Conservation (phyloP, 2,113 vertebrate genomes). For the Gopherus evgoodei region DNA sequence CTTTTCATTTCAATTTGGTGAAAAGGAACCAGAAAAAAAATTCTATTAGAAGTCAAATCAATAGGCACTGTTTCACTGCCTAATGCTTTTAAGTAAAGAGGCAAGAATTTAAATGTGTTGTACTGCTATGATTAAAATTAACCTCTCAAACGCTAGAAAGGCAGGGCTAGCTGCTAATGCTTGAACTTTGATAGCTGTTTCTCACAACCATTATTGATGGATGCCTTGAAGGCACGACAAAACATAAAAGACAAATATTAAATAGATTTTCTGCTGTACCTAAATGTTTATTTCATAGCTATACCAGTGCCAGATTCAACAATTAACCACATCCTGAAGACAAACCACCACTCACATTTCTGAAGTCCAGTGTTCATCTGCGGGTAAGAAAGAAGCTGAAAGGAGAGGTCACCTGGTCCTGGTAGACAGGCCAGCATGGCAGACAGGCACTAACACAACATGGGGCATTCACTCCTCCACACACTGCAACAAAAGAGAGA, state of each 20-base stretch:
- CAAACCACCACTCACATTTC: slow-evolving; percentile 95
- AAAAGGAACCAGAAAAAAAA: slow-evolving; percentile 27
- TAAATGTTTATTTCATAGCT: slow-evolving; percentile 48
- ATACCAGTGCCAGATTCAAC: slow-evolving; percentile 62
- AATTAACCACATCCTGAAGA: slow-evolving; percentile 61
- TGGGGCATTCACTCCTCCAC: slow-evolving; percentile 89
- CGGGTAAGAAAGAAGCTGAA: slow-evolving; percentile 98
- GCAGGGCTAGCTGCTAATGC: slow-evolving; percentile 11
- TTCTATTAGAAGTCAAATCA: slow-evolving; percentile 42
- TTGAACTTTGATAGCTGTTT: slow-evolving; percentile 42
- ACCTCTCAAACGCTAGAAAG: slow-evolving; percentile 43
- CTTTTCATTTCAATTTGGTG: background rate
- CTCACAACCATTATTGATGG: slow-evolving; percentile 28
- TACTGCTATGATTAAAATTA: slow-evolving; percentile 59
- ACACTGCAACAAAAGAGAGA: slow-evolving; percentile 86
- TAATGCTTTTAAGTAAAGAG: slow-evolving; percentile 48
- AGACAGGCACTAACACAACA: slow-evolving; percentile 95
- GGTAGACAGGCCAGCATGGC: slow-evolving; percentile 99
- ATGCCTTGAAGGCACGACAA: slow-evolving; percentile 53
- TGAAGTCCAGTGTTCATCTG: slow-evolving; percentile 99
- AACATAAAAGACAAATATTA: slow-evolving; percentile 35
- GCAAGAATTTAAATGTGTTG: slow-evolving; percentile 30
- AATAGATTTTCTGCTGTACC: slow-evolving; percentile 44
- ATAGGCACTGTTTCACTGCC: slow-evolving; percentile 31
- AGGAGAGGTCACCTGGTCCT: slow-evolving; percentile 98